Conservation (phyloP, 2,888 invertebrate species). For the Nomada ferruginata region DNA sequence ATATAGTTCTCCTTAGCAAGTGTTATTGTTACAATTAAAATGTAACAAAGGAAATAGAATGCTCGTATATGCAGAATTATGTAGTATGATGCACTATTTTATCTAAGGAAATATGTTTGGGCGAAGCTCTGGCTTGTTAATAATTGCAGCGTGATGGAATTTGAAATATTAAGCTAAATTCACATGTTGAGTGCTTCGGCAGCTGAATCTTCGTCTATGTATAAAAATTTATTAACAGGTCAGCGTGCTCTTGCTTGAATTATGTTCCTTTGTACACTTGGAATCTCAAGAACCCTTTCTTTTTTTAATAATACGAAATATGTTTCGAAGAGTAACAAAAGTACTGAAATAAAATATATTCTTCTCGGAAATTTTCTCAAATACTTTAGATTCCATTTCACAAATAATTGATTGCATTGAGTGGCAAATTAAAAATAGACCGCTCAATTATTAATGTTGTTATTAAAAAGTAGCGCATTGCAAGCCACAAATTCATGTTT, state of each 20-base stretch:
- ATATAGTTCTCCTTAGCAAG: conserved; percentile 16
- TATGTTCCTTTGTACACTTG: not conserved
- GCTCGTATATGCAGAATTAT: not conserved
- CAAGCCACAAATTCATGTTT: conserved; percentile 7
- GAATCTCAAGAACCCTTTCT: not conserved
- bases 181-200: too few relatives aligned
- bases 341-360: not conserved
- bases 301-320: not conserved
- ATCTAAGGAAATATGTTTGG: not conserved
- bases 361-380: too few relatives aligned
- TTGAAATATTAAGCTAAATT: too few relatives aligned
- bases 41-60: not conserved
- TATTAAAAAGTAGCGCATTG: not conserved
- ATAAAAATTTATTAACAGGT: too few relatives aligned
- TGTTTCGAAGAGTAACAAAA: not conserved
- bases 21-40: conserved; percentile 3
- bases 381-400: not conserved
- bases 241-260: too few relatives aligned
- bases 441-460: not conserved
- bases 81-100: not conserved
- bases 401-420: conserved; percentile 1
- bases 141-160: too few relatives aligned
- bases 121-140: too few relatives aligned
- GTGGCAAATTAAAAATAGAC: not conserved
- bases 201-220: too few relatives aligned